These are phyloP conservation scores for Rhyacichthys aspro DNA, from an alignment of 2,797 vertebrate species.

Conservation along the genomic window DNA sequence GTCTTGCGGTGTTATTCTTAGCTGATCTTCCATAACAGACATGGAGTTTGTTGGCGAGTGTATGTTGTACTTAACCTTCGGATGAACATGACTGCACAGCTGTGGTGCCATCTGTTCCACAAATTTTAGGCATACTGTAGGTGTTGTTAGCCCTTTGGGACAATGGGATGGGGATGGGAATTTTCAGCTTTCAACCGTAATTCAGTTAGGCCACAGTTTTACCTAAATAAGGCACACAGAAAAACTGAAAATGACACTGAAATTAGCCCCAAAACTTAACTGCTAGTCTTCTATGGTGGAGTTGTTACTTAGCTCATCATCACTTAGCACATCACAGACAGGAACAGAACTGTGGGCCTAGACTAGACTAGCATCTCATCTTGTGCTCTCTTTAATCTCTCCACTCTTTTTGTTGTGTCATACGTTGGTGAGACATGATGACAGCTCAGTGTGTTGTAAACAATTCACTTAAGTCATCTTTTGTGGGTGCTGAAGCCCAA, in stretches of 20 bases:
- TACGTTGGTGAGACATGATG: conserved; percentile 48
- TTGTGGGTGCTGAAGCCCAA: conserved; percentile 26
- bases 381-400: conserved; percentile 10
- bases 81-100: conserved; percentile 50
- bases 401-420: conserved; percentile 25
- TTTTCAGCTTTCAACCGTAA: not conserved
- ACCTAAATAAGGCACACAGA: not conserved
- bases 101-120: conserved; percentile 59
- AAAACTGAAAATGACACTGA: not conserved
- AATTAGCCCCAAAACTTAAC: not conserved
- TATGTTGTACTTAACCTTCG: conserved; percentile 60
- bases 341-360: not conserved
- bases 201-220: too few species aligned
- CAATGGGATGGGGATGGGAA: conserved; percentile 11
- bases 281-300: not conserved
- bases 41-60: conserved; percentile 20
- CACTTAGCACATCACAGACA: not conserved
- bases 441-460: conserved; percentile 37
- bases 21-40: not conserved
- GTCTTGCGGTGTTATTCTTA: not conserved
- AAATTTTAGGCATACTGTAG: conserved; percentile 26
- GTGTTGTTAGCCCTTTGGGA: conserved; percentile 27
- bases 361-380: conserved; percentile 19
- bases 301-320: not conserved
- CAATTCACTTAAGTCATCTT: conserved; percentile 47